Base-by-base conservation (phyloP, 1,140 invertebrate genomes). In the Anoplolepis gracilipes region DNA sequence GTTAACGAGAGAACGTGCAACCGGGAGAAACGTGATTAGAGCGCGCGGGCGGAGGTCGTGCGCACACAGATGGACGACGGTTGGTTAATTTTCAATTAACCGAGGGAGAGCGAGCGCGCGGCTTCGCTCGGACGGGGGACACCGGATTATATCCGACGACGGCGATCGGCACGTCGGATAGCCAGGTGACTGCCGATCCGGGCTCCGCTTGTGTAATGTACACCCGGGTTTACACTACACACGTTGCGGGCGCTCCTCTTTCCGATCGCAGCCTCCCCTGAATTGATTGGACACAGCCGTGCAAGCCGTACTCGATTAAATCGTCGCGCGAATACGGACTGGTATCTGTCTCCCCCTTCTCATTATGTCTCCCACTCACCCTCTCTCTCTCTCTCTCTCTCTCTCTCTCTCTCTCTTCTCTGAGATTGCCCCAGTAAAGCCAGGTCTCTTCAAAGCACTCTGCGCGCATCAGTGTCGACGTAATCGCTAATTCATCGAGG, bases 51-150 rank as follows among this genome's bases (percentile, higher is more conserved):
- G 90, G 79, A 78, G 88, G 87, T 84, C 87, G 70, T 30, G 76
- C 85, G 88, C 85, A 90, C 91, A 90, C 91, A 90, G 88, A 92
- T 92, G 78, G 86, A 89, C 85, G 86, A 91, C 85, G 91, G 89
- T 92, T 93, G 91, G 91, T 93, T 93, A 93, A 93, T 92, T 93
- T 93, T 93, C 92, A 93, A 93, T 93, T 93, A 91, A 91, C 90
- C 85, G 86, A 85, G 86, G 73, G 59, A 84, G 69, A 84, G 72
- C 28, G 57, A 82, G 53, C 73, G 79, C 28, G 67, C 6, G 33
- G 64, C 19, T 59, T 86, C 62, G 85, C 84, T n/a, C 72, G 86
- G 88, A 90, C 86, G 85, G 42, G 42, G 69, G 62, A 84, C 46
- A 84, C 77, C 85, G 82, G 85, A 91, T 90, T 89, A 91, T 86